Percentiles rank a stretch among this genome's conserved stretches.
phyloP scores from a whole-genome alignment of 2,797 vertebrate species.

The Pseudochaenichthys georgianus region DNA sequence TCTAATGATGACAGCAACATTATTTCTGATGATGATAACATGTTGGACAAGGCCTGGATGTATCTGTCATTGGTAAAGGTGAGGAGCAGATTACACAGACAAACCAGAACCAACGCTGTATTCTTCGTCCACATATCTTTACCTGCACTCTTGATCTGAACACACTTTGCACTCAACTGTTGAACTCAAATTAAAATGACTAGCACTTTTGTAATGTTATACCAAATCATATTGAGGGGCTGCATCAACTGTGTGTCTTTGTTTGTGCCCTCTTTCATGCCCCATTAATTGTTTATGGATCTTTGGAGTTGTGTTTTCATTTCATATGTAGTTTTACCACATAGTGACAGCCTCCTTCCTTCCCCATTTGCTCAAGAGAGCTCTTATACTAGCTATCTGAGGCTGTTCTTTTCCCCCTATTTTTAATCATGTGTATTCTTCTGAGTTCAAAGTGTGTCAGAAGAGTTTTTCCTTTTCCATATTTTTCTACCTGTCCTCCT shows the following conservation, averaged over 20 bases:
- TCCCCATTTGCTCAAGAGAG: not conserved
- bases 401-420: not conserved
- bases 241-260: constrained; percentile 17
- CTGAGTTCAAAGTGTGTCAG: constrained; percentile 59
- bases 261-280: not conserved
- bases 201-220: not conserved
- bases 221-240: not conserved
- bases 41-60: not conserved
- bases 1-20: not conserved
- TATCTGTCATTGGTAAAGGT: not conserved
- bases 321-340: not conserved
- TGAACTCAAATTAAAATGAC: constrained; percentile 3
- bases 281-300: not conserved
- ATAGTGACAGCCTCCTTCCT: not conserved
- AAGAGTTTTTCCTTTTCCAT: constrained; percentile 30
- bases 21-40: not conserved
- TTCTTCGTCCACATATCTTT: constrained; percentile 25
- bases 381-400: not conserved
- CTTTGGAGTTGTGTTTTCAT: not conserved
- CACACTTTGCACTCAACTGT: constrained; percentile 56
- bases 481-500: constrained; percentile 84
- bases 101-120: constrained; percentile 33
- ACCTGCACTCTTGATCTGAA: constrained; percentile 50
- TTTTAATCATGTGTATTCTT: not conserved
- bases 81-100: constrained; percentile 66